Evolutionary conservation across 2,888 invertebrate species (phyloP), one percentile per base, ranked within the genome.

Genomic region (Leptogaster cylindrica): DNA sequence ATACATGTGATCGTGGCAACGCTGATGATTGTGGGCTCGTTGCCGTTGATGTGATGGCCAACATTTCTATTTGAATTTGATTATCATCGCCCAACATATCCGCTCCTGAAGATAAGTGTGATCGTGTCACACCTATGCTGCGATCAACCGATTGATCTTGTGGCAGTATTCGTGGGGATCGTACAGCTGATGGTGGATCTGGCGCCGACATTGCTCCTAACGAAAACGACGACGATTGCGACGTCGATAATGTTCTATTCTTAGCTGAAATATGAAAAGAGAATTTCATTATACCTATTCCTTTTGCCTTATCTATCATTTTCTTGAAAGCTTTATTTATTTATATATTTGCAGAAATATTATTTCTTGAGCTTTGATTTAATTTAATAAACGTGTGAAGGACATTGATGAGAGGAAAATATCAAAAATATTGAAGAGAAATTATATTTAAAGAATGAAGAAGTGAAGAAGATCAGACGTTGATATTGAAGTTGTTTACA

Each of bases 171-270:
- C 16, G 61, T 41, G 61, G 61, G 25, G 41, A 39, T 27, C 41
- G 25, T 58, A 27, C 61, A 61, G 51, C 41, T 61, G 39, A 41
- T 61, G 61, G 25, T 50, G 58, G 39, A 25, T 50, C 50, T 28
- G 68, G 51, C 67, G 67, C 52, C 65, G 68, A 67, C 64, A 68
- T 63, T 66, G 68, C 61, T 65, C 66, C 63, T 48, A 67, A 64
- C 61, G 65, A 67, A 41, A 51, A 55, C 33, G 68, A 68, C 36
- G 66, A 58, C 20, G 64, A 67, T 69, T 70, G 52, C 58, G 68
- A 63, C 68, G 69, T 65, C 67, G 71, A 70, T 50, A 68, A 25
- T 70, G 66, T 71, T 71, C 71, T 72, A 72, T 72, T 72, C 71
- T 72, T 72, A 68, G 71, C 70, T 71, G 71, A 63, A 72, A 70